phyloP scores from a whole-genome alignment of 2,113 vertebrate species.

The Syngnathus floridae region DNA sequence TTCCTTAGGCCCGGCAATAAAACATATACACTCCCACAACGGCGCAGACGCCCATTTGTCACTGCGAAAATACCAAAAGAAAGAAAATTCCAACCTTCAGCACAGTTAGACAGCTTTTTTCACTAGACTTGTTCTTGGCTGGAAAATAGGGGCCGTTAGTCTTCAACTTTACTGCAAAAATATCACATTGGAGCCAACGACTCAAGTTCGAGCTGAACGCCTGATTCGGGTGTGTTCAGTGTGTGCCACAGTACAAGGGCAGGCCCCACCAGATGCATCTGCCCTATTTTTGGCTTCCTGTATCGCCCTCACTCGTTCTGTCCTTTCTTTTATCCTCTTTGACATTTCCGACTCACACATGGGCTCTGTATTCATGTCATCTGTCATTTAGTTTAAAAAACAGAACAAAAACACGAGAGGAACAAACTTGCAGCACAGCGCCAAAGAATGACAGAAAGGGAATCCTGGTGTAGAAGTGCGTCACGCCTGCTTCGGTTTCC shows the following conservation, averaged over 20 bases:
- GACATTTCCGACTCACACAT: conserved; percentile 11
- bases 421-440: conserved; percentile 19
- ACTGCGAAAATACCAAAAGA: too few relatives aligned
- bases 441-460: conserved; percentile 37
- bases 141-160: not conserved
- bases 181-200: not conserved
- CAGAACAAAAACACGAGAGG: conserved; percentile 21
- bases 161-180: not conserved
- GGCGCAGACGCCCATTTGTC: too few relatives aligned
- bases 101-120: too few relatives aligned
- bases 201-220: conserved; percentile 25
- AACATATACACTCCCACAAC: too few relatives aligned
- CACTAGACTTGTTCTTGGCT: too few relatives aligned
- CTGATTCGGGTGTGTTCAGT: conserved; percentile 18
- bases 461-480: conserved; percentile 62
- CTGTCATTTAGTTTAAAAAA: conserved; percentile 8
- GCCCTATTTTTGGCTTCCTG: conserved; percentile 48
- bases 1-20: too few relatives aligned
- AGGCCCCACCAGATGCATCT: conserved; percentile 43
- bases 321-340: conserved; percentile 21
- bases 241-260: conserved; percentile 30
- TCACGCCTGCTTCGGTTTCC: conserved; percentile 55
- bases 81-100: too few relatives aligned
- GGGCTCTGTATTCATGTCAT: not conserved
- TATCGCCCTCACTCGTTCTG: conserved; percentile 1